phyloP scores from a whole-genome alignment of 1,140 invertebrate genomes.

The Drosophila takahashii region DNA sequence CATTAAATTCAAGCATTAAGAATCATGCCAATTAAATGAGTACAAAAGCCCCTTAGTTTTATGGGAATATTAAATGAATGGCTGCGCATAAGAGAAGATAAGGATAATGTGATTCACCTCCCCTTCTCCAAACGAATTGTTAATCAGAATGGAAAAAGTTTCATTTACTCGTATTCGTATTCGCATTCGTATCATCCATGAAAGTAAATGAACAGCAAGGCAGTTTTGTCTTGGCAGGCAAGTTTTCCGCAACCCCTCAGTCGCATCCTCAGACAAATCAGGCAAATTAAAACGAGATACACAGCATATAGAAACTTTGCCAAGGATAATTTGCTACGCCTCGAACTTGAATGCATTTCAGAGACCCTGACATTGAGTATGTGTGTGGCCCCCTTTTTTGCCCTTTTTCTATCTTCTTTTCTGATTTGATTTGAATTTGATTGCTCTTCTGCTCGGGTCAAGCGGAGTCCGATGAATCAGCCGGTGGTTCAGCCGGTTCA shows the following conservation, averaged over 20 bases:
- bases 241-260: slow-evolving; percentile 9
- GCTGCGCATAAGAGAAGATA: slow-evolving; percentile 8
- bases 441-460: slow-evolving; percentile 25
- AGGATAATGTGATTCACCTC: neutral
- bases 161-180: slow-evolving; percentile 13
- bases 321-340: slow-evolving; percentile 35
- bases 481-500: neutral
- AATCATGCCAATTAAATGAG: neutral
- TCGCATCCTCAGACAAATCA: slow-evolving; percentile 4
- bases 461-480: slow-evolving; percentile 6
- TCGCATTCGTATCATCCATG: neutral
- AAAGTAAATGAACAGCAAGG: slow-evolving; percentile 19
- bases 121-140: neutral
- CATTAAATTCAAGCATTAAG: neutral
- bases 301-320: slow-evolving; percentile 11
- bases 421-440: slow-evolving; percentile 68
- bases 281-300: slow-evolving; percentile 34
- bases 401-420: neutral
- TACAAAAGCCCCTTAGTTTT: slow-evolving; percentile 2
- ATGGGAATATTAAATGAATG: slow-evolving; percentile 3
- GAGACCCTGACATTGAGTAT: slow-evolving; percentile 27
- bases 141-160: slow-evolving; percentile 44
- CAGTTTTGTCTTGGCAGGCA: neutral
- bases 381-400: slow-evolving; percentile 6
- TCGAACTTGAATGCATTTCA: slow-evolving; percentile 46